Evolutionary conservation across 2,797 vertebrate genomes (phyloP).

Genomic region (Salarias fasciatus): DNA sequence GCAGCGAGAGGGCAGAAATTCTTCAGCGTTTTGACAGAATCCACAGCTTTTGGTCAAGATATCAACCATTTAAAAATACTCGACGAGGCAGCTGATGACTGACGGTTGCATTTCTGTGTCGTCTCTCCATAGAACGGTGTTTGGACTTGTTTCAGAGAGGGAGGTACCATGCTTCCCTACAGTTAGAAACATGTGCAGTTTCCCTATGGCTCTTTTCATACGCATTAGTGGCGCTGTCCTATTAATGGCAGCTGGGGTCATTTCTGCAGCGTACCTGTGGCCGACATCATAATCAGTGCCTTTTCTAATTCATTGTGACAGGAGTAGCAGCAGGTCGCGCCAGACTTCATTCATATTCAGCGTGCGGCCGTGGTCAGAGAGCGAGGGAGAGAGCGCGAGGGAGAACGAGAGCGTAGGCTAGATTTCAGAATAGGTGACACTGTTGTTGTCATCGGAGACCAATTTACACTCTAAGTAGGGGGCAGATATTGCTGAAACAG

Average conservation of each 20-base stretch:
- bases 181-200: no score
- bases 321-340: slow-evolving; percentile 34
- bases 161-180: no score
- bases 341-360: slow-evolving; percentile 53
- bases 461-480: slow-evolving; percentile 30
- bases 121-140: no score
- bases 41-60: slow-evolving; percentile 23
- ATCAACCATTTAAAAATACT: slow-evolving; percentile 1
- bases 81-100: no score
- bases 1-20: slow-evolving; percentile 17
- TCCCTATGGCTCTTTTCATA: neutral
- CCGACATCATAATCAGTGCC: slow-evolving; percentile 32
- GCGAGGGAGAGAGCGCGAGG: neutral
- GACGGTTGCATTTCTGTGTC: no score
- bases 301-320: slow-evolving; percentile 49
- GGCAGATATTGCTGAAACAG: slow-evolving; percentile 26
- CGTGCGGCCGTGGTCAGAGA: slow-evolving; percentile 13
- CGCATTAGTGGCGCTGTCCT: slow-evolving; percentile 1
- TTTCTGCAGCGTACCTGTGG: slow-evolving; percentile 4
- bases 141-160: no score
- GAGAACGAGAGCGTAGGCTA: neutral
- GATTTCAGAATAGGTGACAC: neutral
- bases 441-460: slow-evolving; percentile 35
- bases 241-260: slow-evolving; percentile 24
- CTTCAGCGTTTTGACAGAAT: slow-evolving; percentile 33